A percentile compares a stretch with the other conserved stretches of the same genome.
These are phyloP conservation scores for Tapirus indicus DNA, from an alignment of 2,797 vertebrate genomes.

Conservation along the genomic window DNA sequence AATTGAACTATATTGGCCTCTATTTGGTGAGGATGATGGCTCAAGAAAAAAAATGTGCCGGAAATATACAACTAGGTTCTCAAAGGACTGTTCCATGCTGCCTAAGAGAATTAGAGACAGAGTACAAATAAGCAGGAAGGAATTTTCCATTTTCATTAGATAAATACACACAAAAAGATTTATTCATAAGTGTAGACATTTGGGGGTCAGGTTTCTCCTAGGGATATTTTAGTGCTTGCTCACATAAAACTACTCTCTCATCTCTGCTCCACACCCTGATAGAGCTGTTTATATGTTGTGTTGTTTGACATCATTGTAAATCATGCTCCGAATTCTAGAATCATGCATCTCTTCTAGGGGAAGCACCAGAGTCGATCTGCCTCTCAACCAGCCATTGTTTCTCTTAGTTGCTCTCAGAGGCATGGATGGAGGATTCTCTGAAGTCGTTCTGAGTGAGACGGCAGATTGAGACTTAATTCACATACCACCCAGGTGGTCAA, in stretches of 20 bases:
- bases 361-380: background rate
- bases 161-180: background rate
- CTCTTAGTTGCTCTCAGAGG: background rate
- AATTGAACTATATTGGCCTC: background rate
- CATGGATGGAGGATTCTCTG: background rate
- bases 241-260: background rate
- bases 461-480: background rate
- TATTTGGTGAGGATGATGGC: background rate
- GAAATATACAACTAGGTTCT: background rate
- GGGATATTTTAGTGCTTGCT: background rate
- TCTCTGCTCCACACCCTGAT: background rate
- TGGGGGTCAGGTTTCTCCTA: background rate
- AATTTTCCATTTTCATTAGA: slow-evolving; percentile 39
- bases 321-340: background rate
- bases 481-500: background rate
- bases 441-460: background rate
- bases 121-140: slow-evolving; percentile 24
- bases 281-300: background rate
- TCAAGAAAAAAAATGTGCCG: background rate
- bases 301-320: background rate
- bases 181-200: background rate
- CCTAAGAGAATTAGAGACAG: background rate
- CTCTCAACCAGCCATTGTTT: background rate
- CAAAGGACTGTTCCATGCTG: background rate
- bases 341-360: background rate